These are phyloP conservation scores for Spodoptera exigua DNA, from an alignment of 2,888 invertebrate genomes.

Conservation along the genomic window DNA sequence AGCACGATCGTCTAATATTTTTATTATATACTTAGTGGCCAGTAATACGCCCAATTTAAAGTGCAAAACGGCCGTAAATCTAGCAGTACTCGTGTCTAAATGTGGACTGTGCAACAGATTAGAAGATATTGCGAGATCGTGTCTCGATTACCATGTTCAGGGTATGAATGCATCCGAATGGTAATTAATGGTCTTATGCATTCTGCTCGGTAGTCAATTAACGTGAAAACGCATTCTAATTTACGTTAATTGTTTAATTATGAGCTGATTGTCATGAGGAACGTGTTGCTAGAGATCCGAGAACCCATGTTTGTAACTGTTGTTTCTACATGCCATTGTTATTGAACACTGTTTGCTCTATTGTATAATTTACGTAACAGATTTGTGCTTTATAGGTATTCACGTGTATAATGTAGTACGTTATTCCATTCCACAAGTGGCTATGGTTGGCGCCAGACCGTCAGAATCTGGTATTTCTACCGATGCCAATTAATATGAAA, in stretches of 20 bases:
- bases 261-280: constrained; percentile 68
- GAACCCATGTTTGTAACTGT: constrained; percentile 59
- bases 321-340: constrained; percentile 41
- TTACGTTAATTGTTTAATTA: constrained; percentile 69
- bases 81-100: constrained; percentile 41
- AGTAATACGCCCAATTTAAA: constrained; percentile 59
- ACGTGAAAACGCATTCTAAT: constrained; percentile 70
- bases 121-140: constrained; percentile 58
- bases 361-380: constrained; percentile 43
- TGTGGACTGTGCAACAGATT: constrained; percentile 35
- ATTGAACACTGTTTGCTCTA: constrained; percentile 24
- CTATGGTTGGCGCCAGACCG: constrained; percentile 44
- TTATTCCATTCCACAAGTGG: constrained; percentile 47
- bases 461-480: constrained; percentile 47
- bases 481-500: constrained; percentile 62
- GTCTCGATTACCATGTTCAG: constrained; percentile 61
- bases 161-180: constrained; percentile 57
- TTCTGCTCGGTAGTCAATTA: constrained; percentile 65
- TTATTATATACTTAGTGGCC: constrained; percentile 65
- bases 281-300: constrained; percentile 53
- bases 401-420: constrained; percentile 1
- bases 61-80: constrained; percentile 61
- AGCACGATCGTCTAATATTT: constrained; percentile 66
- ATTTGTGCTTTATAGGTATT: constrained; percentile 25
- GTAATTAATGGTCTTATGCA: constrained; percentile 57